Evolutionary conservation across 2,113 vertebrate species (phyloP).

Genomic region (Myotis brandtii): DNA sequence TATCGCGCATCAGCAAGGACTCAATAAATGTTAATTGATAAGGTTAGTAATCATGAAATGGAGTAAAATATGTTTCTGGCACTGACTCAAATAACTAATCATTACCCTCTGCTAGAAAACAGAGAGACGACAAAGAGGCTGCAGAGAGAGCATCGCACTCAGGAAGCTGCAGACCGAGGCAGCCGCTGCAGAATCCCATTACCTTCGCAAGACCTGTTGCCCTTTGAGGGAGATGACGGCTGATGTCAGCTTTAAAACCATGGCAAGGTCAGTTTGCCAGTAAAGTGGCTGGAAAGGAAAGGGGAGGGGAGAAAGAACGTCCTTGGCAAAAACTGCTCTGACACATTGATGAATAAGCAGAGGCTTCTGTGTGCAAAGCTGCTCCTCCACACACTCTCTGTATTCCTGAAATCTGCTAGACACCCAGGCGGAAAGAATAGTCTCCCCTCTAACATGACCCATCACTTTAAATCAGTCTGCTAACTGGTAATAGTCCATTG

Average conservation of each 20-base stretch:
- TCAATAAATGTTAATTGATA: constrained; percentile 1
- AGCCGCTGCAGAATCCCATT: neutral
- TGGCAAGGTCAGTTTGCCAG: neutral
- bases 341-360: constrained; percentile 42
- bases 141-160: neutral
- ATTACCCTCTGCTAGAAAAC: neutral
- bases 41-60: constrained; percentile 34
- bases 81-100: neutral
- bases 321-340: constrained; percentile 31
- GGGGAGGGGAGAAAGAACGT: neutral
- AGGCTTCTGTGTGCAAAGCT: constrained; percentile 6
- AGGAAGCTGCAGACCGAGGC: neutral
- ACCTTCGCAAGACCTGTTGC: neutral
- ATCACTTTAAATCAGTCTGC: neutral
- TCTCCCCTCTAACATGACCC: neutral
- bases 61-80: neutral
- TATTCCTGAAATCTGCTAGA: constrained; percentile 47
- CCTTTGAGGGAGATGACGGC: neutral
- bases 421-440: neutral
- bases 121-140: constrained; percentile 26
- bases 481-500: neutral
- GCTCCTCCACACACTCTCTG: constrained; percentile 4
- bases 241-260: neutral
- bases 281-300: neutral
- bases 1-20: neutral